Percentiles rank a stretch among this genome's conserved stretches.
phyloP scores from a whole-genome alignment of 92 coral and sea anemone genomes.

The Umimayanthus chanpuru region DNA sequence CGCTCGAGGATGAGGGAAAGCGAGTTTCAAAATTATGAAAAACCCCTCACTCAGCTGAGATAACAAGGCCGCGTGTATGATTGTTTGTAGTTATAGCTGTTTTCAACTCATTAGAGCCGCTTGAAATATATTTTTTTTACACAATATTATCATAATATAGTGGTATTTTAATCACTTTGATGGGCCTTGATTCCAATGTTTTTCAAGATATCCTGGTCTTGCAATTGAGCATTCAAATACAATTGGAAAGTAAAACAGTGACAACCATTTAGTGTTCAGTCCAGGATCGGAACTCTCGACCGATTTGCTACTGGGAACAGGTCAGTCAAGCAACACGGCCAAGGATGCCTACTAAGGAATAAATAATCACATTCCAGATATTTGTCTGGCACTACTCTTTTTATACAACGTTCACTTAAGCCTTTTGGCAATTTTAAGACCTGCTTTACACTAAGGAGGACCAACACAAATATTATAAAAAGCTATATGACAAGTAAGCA shows the following conservation, averaged over 20 bases:
- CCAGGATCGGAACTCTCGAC: background rate
- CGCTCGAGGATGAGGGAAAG: background rate
- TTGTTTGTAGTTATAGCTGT: background rate
- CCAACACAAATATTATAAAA: no score
- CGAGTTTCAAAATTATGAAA: no score
- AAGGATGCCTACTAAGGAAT: no score
- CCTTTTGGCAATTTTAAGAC: no score
- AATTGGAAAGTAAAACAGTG: background rate
- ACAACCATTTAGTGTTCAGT: background rate
- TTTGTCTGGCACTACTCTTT: no score
- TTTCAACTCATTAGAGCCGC: background rate
- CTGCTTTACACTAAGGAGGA: no score
- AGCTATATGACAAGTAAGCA: background rate
- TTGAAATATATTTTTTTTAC: no score
- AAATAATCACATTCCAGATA: no score
- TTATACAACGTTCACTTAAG: no score
- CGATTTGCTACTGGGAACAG: no score
- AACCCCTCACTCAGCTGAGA: background rate
- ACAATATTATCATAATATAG: no score
- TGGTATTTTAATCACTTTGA: background rate
- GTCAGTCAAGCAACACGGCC: no score
- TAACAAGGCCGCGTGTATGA: background rate
- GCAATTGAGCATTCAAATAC: background rate
- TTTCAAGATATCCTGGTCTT: background rate
- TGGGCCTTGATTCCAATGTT: background rate